A percentile compares a stretch with the other conserved stretches of the same genome.
phyloP scores from a whole-genome alignment of 2,113 vertebrate genomes.

The Narcine bancroftii region DNA sequence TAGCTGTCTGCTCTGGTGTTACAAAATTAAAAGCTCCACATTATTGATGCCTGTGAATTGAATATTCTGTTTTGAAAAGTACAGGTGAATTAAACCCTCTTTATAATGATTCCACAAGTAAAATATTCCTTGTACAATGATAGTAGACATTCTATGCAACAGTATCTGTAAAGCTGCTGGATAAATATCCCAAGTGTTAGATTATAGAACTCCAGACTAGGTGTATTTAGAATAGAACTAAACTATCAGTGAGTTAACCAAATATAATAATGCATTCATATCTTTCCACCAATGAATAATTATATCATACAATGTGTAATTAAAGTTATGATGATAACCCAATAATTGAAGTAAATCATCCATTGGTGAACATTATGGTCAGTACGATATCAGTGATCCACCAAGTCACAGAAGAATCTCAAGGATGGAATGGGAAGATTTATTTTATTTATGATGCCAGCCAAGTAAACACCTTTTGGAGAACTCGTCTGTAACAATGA shows the following conservation, averaged over 20 bases:
- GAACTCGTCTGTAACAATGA: too few relatives aligned
- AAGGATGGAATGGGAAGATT: not conserved
- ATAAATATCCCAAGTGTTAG: not conserved
- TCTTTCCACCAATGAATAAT: not conserved
- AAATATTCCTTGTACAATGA: not conserved
- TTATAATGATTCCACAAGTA: not conserved
- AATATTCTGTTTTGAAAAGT: not conserved
- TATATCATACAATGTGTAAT: not conserved
- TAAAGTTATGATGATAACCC: not conserved
- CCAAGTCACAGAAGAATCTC: not conserved
- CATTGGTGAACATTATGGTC: not conserved
- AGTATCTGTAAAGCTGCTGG: not conserved
- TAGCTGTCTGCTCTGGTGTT: not conserved
- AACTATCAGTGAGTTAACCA: not conserved
- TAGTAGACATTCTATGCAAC: not conserved
- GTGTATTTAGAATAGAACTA: not conserved
- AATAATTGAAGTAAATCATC: not conserved
- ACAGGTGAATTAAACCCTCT: not conserved
- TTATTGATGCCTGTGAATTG: not conserved
- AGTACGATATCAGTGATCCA: not conserved
- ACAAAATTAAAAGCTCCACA: not conserved
- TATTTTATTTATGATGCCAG: not conserved
- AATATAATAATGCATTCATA: not conserved
- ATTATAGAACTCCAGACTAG: not conserved
- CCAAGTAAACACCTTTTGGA: too few relatives aligned